A percentile compares a stretch with the other conserved stretches of the same genome.
These are phyloP conservation scores for Poecilobothrus nobilitatus DNA, from an alignment of 2,888 invertebrate genomes.

Conservation along the genomic window DNA sequence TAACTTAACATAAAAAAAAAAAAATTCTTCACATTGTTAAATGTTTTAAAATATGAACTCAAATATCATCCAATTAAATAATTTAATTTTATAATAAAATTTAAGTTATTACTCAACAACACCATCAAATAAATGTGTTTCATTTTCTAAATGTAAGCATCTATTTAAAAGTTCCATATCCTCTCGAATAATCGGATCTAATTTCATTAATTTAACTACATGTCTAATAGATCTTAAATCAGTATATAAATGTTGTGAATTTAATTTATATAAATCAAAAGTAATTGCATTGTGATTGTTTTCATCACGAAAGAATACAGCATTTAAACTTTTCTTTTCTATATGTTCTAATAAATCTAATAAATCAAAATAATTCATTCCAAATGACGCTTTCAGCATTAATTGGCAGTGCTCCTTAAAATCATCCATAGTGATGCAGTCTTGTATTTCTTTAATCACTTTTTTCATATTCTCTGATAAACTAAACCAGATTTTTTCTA, in stretches of 20 bases:
- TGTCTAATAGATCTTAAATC: slow-evolving; percentile 9
- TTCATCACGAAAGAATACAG: slow-evolving; percentile 5
- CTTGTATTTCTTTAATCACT: slow-evolving; percentile 70
- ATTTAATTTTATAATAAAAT: not conserved
- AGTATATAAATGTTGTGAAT: slow-evolving; percentile 10
- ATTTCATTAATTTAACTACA: slow-evolving; percentile 9
- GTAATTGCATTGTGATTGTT: not conserved
- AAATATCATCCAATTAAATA: not conserved
- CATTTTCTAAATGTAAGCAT: slow-evolving; percentile 11
- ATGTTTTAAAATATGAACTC: not conserved
- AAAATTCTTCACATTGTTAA: slow-evolving; percentile 3
- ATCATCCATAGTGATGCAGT: slow-evolving; percentile 64
- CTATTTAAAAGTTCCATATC: slow-evolving; percentile 10
- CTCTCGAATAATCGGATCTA: slow-evolving; percentile 8
- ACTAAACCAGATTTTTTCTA: slow-evolving; percentile 61
- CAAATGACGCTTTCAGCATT: slow-evolving; percentile 67
- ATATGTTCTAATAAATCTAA: slow-evolving; percentile 58
- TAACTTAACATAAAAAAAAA: not conserved
- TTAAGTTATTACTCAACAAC: not conserved
- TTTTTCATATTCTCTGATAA: slow-evolving; percentile 54
- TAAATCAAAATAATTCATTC: slow-evolving; percentile 66
- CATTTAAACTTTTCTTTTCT: slow-evolving; percentile 46
- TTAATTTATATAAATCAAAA: slow-evolving; percentile 10
- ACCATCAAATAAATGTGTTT: slow-evolving; percentile 12
- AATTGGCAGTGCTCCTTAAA: slow-evolving; percentile 74